Conservation (phyloP, 2,113 vertebrate genomes). For the Dissostichus mawsoni region DNA sequence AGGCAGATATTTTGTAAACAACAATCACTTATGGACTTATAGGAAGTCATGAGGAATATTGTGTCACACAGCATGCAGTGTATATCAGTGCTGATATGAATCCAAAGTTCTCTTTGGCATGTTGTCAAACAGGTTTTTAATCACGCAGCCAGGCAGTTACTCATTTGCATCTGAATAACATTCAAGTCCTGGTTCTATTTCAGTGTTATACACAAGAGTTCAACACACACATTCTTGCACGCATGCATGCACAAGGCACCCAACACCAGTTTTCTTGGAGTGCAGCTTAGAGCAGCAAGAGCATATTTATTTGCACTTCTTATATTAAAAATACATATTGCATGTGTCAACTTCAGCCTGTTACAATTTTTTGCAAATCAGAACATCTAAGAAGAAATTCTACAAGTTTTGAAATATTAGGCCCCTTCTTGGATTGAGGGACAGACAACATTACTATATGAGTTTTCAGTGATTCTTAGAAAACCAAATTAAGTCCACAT, state of each 20-base stretch:
- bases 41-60: not conserved
- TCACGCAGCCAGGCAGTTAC: not conserved
- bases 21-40: not conserved
- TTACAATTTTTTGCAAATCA: too few relatives aligned
- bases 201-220: not conserved
- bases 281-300: too few relatives aligned
- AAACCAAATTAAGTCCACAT: too few relatives aligned
- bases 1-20: not conserved
- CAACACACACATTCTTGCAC: not conserved
- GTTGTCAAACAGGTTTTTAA: conserved; percentile 6
- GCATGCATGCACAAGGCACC: not conserved
- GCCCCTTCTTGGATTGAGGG: too few relatives aligned
- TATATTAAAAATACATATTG: not conserved
- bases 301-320: not conserved
- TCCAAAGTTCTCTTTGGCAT: not conserved
- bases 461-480: too few relatives aligned
- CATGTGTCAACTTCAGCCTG: too few relatives aligned
- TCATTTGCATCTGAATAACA: not conserved
- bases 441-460: too few relatives aligned
- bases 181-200: not conserved
- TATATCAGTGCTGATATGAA: not conserved
- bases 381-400: too few relatives aligned
- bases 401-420: too few relatives aligned
- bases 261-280: not conserved
- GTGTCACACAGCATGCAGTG: not conserved